phyloP scores from a whole-genome alignment of 1,140 invertebrate species.

The Lethrus apterus region DNA sequence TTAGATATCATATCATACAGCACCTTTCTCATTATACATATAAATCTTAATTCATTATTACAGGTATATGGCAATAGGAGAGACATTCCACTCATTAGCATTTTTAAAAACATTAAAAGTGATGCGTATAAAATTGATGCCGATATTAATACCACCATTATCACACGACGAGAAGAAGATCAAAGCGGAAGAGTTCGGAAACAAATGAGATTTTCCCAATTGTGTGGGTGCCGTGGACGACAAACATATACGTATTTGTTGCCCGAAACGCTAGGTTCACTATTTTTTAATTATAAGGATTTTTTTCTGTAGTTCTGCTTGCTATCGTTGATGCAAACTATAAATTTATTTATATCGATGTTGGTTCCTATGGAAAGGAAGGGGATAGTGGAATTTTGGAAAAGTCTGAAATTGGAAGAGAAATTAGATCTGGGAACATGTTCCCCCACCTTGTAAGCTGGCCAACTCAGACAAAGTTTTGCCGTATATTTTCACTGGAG shows the following conservation, averaged over 20 bases:
- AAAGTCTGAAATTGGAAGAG: conserved; percentile 6
- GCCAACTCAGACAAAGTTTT: conserved; percentile 13
- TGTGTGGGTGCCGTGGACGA: conserved; percentile 44
- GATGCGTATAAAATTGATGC: neutral
- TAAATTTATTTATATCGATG: conserved; percentile 42
- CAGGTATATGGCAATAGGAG: conserved; percentile 16
- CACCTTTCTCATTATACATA: too few species aligned
- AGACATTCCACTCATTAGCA: conserved; percentile 18
- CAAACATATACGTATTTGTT: conserved; percentile 39
- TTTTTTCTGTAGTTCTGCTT: conserved; percentile 43
- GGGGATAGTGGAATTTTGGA: conserved; percentile 35
- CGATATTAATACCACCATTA: neutral
- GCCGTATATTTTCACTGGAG: conserved; percentile 28
- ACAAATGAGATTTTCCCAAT: conserved; percentile 43
- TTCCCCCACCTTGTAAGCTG: neutral
- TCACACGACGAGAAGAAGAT: conserved; percentile 12
- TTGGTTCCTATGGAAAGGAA: conserved; percentile 41
- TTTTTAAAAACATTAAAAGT: conserved; percentile 11
- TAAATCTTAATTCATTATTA: neutral
- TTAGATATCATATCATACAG: too few species aligned
- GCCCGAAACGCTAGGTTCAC: conserved; percentile 33
- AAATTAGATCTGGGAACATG: neutral
- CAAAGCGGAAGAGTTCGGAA: conserved; percentile 34
- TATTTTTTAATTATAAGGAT: conserved; percentile 35
- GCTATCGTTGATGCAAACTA: too few species aligned